Evolutionary conservation across 2,797 vertebrate species (phyloP).

Genomic region (Platyrinchus mystaceus): DNA sequence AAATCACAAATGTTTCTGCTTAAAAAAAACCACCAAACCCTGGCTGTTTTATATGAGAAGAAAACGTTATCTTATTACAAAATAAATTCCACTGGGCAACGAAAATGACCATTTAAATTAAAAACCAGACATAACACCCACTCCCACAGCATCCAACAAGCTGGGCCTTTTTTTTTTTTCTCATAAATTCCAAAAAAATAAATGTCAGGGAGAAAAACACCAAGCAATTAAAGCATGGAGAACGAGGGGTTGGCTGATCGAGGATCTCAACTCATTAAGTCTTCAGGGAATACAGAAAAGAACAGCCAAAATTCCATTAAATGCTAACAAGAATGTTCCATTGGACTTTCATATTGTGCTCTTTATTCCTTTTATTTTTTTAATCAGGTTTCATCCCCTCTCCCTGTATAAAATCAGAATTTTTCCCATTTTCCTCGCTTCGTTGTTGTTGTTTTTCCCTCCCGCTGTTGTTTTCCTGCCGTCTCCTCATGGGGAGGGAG

Average conservation of each 20-base stretch:
- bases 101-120: not conserved
- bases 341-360: not conserved
- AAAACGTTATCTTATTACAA: not conserved
- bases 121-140: not conserved
- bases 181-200: not conserved
- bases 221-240: not conserved
- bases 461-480: not conserved
- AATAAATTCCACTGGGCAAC: not conserved
- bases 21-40: too few species aligned
- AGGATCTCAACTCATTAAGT: not conserved
- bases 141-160: not conserved
- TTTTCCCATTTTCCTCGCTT: not conserved
- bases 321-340: not conserved
- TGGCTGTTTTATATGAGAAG: not conserved
- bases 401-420: not conserved
- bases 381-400: not conserved
- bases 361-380: not conserved
- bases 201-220: not conserved
- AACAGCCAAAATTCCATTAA: not conserved
- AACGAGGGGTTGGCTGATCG: not conserved
- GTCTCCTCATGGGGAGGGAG: rapidly evolving
- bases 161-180: not conserved
- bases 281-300: not conserved
- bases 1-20: not conserved
- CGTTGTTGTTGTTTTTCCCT: not conserved